phyloP scores from a whole-genome alignment of 2,797 vertebrate genomes.

The Todus mexicanus region DNA sequence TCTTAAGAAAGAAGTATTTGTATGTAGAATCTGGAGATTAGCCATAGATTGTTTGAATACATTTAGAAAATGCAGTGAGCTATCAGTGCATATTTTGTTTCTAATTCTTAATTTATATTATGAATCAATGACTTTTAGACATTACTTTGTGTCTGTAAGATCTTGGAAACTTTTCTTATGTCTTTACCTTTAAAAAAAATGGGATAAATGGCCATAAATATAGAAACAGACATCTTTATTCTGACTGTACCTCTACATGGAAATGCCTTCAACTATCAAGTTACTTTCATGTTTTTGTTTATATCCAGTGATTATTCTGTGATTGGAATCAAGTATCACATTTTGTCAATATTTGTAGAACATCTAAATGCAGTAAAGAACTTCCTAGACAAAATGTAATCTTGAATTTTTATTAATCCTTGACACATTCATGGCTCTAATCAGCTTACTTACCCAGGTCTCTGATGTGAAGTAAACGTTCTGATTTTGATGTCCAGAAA shows the following conservation, averaged over 20 bases:
- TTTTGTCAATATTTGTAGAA: constrained; percentile 42
- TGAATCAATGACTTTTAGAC: not conserved
- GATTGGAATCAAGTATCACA: not conserved
- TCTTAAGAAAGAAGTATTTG: not conserved
- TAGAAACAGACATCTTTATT: not conserved
- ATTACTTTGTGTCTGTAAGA: not conserved
- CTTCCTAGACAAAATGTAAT: constrained; percentile 33
- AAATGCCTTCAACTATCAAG: not conserved
- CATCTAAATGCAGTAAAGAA: not conserved
- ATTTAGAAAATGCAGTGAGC: not conserved
- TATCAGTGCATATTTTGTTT: not conserved
- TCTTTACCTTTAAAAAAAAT: not conserved
- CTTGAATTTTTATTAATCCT: constrained; percentile 17
- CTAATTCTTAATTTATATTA: not conserved
- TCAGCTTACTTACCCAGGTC: constrained; percentile 20
- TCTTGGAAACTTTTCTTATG: not conserved
- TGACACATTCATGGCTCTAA: constrained; percentile 15
- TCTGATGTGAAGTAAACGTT: not conserved
- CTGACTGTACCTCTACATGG: not conserved
- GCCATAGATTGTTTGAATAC: not conserved
- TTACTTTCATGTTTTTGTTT: not conserved
- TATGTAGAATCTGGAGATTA: not conserved
- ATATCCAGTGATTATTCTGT: not conserved
- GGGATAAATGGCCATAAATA: not conserved
- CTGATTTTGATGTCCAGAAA: not conserved